These are phyloP conservation scores for Nicator chloris DNA, from an alignment of 2,113 vertebrate genomes.

Conservation along the genomic window DNA sequence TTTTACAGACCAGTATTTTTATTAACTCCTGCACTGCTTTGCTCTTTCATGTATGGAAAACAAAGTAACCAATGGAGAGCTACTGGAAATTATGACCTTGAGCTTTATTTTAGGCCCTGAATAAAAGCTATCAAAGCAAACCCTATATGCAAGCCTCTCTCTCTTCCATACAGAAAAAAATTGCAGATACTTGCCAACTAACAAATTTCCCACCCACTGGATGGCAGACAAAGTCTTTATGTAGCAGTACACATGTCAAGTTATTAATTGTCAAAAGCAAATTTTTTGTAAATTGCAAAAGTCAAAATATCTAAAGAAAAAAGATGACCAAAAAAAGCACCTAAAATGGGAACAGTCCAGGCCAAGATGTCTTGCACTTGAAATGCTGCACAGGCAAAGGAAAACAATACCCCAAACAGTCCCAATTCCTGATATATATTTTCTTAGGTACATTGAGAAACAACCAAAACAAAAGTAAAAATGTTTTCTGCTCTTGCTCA, in stretches of 20 bases:
- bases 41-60: not conserved
- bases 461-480: not conserved
- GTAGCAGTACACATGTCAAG: not conserved
- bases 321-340: not conserved
- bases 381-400: not conserved
- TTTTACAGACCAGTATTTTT: conserved; percentile 11
- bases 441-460: not conserved
- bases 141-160: not conserved
- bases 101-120: not conserved
- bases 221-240: not conserved
- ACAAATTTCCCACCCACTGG: not conserved
- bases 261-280: not conserved
- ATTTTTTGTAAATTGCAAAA: not conserved
- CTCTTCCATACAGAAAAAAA: not conserved
- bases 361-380: not conserved
- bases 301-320: not conserved
- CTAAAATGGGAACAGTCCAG: not conserved
- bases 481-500: not conserved
- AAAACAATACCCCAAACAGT: not conserved
- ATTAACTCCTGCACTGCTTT: conserved; percentile 2
- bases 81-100: conserved; percentile 1
- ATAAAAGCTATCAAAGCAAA: conserved; percentile 9
- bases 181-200: not conserved
- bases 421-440: not conserved
- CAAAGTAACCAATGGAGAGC: not conserved